Conservation (phyloP, 2,797 vertebrate genomes). For the Rhabdomys pumilio region DNA sequence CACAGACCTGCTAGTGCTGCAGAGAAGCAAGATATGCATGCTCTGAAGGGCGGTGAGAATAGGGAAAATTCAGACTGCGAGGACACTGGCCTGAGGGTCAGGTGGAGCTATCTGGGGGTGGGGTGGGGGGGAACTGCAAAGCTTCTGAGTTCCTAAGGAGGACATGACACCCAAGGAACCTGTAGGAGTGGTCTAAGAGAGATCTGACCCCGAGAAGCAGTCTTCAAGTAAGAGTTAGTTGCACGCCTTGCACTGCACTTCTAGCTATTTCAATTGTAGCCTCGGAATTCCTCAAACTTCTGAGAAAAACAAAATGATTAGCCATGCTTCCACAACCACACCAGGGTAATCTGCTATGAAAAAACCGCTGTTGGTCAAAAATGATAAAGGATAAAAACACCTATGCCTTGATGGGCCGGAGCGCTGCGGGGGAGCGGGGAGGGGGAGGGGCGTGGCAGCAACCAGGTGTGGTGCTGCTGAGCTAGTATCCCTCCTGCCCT, state of each 20-base stretch:
- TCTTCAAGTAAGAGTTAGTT: neutral
- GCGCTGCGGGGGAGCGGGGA: neutral
- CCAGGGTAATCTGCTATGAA: neutral
- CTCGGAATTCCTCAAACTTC: neutral
- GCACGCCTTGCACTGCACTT: neutral
- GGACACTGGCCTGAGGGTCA: too few relatives aligned
- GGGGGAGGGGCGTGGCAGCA: neutral
- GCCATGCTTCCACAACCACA: neutral
- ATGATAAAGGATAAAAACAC: neutral
- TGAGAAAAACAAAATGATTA: too few relatives aligned
- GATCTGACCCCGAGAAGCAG: too few relatives aligned
- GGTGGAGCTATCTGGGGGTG: neutral
- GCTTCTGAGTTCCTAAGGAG: neutral
- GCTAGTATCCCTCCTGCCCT: neutral
- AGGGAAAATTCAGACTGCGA: neutral
- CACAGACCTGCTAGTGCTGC: neutral
- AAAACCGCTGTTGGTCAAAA: neutral
- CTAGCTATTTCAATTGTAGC: too few relatives aligned
- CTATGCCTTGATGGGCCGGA: neutral
- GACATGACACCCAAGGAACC: neutral
- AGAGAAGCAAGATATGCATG: neutral
- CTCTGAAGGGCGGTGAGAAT: neutral
- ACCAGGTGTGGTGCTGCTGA: neutral
- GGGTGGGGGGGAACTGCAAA: neutral
- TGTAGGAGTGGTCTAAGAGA: neutral